Evolutionary conservation across 2,888 invertebrate species (phyloP).

Genomic region (Drosophila formosana): DNA sequence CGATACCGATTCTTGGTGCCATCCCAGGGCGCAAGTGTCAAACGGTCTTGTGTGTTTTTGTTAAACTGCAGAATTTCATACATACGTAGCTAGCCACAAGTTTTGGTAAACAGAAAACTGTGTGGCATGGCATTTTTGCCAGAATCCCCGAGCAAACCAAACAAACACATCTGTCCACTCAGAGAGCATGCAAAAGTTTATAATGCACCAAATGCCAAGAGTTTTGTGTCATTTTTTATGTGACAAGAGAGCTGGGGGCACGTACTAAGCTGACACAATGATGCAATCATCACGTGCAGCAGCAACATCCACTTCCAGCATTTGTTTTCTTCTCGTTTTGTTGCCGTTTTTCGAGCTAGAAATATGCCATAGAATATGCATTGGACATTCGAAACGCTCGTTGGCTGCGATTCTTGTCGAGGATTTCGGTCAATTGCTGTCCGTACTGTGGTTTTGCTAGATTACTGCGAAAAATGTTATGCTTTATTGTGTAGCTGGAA

Average conservation of each 20-base stretch:
- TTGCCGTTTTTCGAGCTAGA: slow-evolving; percentile 20
- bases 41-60: slow-evolving; percentile 36
- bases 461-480: slow-evolving; percentile 54
- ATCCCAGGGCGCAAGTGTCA: slow-evolving; percentile 57
- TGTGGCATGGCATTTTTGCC: slow-evolving; percentile 36
- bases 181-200: slow-evolving; percentile 58
- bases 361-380: slow-evolving; percentile 57
- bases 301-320: slow-evolving; percentile 41
- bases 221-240: slow-evolving; percentile 78
- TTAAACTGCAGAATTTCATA: slow-evolving; percentile 8
- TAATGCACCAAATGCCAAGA: slow-evolving; percentile 67
- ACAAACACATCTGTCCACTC: slow-evolving; percentile 59
- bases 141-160: slow-evolving; percentile 17
- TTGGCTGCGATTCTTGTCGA: slow-evolving; percentile 58
- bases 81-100: slow-evolving; percentile 35
- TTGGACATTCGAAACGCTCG: slow-evolving; percentile 67
- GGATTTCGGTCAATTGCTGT: slow-evolving; percentile 64
- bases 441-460: slow-evolving; percentile 63
- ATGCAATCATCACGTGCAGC: slow-evolving; percentile 83
- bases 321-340: slow-evolving; percentile 37
- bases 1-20: neutral
- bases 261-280: slow-evolving; percentile 83
- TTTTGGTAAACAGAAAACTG: slow-evolving; percentile 41
- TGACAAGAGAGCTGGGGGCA: slow-evolving; percentile 76
- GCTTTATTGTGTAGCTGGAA: slow-evolving; percentile 24